These are phyloP conservation scores for Aethes cnicana DNA, from an alignment of 2,888 invertebrate species.

Conservation along the genomic window DNA sequence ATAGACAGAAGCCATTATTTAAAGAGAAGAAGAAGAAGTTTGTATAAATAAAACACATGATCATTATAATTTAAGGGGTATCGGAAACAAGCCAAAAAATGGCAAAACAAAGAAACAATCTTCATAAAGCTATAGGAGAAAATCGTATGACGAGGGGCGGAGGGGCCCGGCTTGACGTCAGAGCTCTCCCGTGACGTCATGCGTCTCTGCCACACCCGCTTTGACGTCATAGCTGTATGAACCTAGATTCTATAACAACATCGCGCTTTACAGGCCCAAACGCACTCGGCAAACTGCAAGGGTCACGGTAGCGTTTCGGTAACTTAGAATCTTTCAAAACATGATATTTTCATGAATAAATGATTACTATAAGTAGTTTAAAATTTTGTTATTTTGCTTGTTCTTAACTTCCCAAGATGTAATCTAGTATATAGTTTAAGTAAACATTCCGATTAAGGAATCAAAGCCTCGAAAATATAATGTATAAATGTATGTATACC, in stretches of 20 bases:
- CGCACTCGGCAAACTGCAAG: background rate
- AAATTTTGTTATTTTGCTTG: no score
- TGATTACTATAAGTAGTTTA: no score
- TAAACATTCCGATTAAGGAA: no score
- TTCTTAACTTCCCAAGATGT: no score
- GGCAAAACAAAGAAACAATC: conserved; percentile 58
- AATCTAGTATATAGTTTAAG: no score
- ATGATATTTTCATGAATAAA: background rate
- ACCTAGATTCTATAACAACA: conserved; percentile 37
- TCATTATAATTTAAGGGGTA: no score
- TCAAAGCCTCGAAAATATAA: no score
- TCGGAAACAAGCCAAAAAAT: background rate
- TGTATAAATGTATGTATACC: no score
- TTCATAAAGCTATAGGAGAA: conserved; percentile 61
- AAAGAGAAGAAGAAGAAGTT: no score
- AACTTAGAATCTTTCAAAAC: background rate
- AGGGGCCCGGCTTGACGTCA: conserved; percentile 73
- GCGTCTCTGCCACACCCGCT: conserved; percentile 73
- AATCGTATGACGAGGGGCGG: conserved; percentile 53
- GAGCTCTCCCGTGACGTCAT: conserved; percentile 77
- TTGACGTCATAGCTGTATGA: conserved; percentile 67
- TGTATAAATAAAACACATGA: no score
- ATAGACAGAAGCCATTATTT: no score
- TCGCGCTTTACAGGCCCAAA: background rate
- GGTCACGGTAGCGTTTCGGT: background rate